Base-by-base conservation (phyloP, 2,113 vertebrate genomes). In the Microcebus griseorufus region DNA sequence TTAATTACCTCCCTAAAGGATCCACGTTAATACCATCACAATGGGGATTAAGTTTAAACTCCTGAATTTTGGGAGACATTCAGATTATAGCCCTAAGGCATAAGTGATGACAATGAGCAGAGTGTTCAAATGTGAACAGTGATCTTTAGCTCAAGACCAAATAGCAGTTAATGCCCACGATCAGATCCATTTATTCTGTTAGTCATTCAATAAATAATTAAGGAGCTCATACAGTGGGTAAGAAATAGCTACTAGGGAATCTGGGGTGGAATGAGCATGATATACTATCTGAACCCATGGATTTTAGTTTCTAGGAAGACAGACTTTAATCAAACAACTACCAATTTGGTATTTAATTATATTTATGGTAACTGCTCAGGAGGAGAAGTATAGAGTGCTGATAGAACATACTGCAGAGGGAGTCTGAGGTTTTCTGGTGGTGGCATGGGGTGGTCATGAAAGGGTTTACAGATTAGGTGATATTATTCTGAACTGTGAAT, bases 301-400 rank as follows among this genome's bases (percentile, higher is more conserved):
- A 8, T 69, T 94, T 97, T 76, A 94, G 25, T 90, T 83, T 84
- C 45, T 22, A 83, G 76, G 51, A 82, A 86, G 88, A 32, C 34
- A 73, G 37, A 58, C 14, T 88, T 90, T 87, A 55, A 45, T 39
- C 16, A 80, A 39, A 18, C 18, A 80, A 27, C 17, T 13, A 64
- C 16, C 14, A 53, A 83, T 89, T 39, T 64, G 39, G 18, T 42
- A 34, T 83, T 95, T 86, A 69, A 84, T 27, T 72, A 73, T 60
- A 27, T 12, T 82, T 69, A 1, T 70, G 51, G 42, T 45, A 70
- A 75, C 58, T 29, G n/a, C 45, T 65, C 6, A 6, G 18, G 12
- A 78, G 45, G 7, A 75, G 48, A 84, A 39, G 9, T 27, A 22
- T 3, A 78, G 18, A n/a, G 16, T 60, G 9, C 37, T 60, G 55